A percentile compares a stretch with the other conserved stretches of the same genome.
Conservation (phyloP, 2,797 vertebrate genomes). For the Phyllotis vaccarum region DNA sequence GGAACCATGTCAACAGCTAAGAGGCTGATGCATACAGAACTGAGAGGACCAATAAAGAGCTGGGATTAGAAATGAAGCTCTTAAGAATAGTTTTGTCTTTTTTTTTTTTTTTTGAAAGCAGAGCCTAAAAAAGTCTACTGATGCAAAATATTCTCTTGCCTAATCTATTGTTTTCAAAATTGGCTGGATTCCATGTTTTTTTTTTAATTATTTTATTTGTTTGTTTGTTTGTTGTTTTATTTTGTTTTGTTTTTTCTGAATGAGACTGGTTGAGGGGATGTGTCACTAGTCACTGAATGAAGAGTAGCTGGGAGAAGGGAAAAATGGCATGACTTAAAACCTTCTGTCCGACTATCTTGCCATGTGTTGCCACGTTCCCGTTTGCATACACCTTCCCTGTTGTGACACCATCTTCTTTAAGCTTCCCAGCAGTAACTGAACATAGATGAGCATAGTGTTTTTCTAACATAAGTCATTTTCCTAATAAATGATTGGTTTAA, state of each 20-base stretch:
- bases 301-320: neutral
- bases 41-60: neutral
- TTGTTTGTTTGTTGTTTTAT: too few species aligned
- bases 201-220: too few species aligned
- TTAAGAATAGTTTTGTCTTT: neutral
- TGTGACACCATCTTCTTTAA: neutral
- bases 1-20: neutral
- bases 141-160: neutral
- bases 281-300: neutral
- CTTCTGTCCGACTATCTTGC: neutral
- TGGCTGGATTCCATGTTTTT: neutral
- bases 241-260: neutral
- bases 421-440: neutral
- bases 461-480: neutral
- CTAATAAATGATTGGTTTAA: neutral
- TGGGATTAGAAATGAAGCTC: conserved; percentile 2
- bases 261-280: neutral
- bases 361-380: neutral
- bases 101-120: neutral
- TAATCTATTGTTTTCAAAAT: neutral
- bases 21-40: neutral
- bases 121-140: neutral
- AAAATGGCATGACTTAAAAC: neutral
- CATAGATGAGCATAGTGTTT: neutral
- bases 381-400: fast-evolving